Evolutionary conservation across 2,113 vertebrate genomes (phyloP).

Genomic region (Acrocephalus kingi): DNA sequence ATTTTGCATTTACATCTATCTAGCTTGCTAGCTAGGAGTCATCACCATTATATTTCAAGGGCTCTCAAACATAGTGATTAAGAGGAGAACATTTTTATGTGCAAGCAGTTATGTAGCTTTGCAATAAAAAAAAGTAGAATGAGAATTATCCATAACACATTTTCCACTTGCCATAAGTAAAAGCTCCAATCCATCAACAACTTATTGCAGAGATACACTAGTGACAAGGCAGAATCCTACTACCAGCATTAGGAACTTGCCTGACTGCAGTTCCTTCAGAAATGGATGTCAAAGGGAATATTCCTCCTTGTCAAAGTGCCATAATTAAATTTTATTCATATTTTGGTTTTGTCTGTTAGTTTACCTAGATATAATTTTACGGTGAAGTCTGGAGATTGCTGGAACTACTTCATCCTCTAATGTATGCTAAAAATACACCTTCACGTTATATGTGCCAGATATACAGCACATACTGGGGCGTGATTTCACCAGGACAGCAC

Average conservation of each 20-base stretch:
- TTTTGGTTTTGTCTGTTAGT: not conserved
- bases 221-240: not conserved
- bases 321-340: not conserved
- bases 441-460: not conserved
- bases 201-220: not conserved
- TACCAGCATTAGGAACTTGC: not conserved
- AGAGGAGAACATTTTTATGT: slow-evolving; percentile 19
- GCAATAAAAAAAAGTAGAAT: slow-evolving; percentile 30
- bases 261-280: not conserved
- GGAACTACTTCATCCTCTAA: not conserved
- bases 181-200: not conserved
- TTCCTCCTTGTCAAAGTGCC: not conserved
- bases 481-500: not conserved
- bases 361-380: not conserved
- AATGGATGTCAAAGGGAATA: not conserved
- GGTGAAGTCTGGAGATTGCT: not conserved
- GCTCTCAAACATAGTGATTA: slow-evolving; percentile 34
- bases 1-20: slow-evolving; percentile 34
- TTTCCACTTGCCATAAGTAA: slow-evolving; percentile 26
- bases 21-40: not conserved
- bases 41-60: slow-evolving; percentile 34
- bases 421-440: not conserved
- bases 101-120: slow-evolving; percentile 34
- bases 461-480: accelerated
- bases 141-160: slow-evolving; percentile 35